Evolutionary conservation across 2,888 invertebrate genomes (phyloP).

Genomic region (Uloborus plumipes): DNA sequence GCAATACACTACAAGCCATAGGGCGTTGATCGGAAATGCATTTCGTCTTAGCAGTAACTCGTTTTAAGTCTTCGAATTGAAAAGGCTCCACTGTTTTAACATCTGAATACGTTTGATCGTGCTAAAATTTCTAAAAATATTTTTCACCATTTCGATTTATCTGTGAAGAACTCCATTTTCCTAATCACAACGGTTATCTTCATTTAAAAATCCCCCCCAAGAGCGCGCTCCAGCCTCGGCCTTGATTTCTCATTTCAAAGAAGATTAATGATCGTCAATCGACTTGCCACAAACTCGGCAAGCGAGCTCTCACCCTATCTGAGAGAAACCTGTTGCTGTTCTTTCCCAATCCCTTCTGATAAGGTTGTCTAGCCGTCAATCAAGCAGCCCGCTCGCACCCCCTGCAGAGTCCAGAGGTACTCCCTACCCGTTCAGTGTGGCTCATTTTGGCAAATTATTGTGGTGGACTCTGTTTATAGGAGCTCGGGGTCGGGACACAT

Average conservation of each 20-base stretch:
- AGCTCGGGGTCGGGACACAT: background rate
- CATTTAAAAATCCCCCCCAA: background rate
- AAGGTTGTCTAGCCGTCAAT: slow-evolving; percentile 8
- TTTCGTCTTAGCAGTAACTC: too few species aligned
- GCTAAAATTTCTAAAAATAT: too few species aligned
- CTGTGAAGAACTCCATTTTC: too few species aligned
- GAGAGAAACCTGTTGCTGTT: slow-evolving; percentile 21
- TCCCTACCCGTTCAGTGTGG: background rate
- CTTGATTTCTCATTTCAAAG: slow-evolving; percentile 28
- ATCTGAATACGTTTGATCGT: too few species aligned
- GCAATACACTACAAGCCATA: too few species aligned
- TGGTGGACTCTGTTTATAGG: background rate
- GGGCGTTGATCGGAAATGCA: too few species aligned
- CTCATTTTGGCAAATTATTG: slow-evolving; percentile 4
- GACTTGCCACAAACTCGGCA: slow-evolving; percentile 2
- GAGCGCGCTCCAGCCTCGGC: background rate
- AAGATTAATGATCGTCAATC: slow-evolving; percentile 9
- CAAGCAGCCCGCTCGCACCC: background rate
- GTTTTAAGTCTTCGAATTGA: too few species aligned
- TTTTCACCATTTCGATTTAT: too few species aligned
- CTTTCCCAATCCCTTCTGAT: slow-evolving; percentile 5
- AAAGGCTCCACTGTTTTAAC: too few species aligned
- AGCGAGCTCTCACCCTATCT: slow-evolving; percentile 11
- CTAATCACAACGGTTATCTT: too few species aligned
- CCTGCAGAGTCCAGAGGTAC: background rate